Percentiles rank a stretch among this genome's conserved stretches.
Evolutionary conservation across 2,888 invertebrate species (phyloP).

Genomic region (Eupithecia tripunctaria): DNA sequence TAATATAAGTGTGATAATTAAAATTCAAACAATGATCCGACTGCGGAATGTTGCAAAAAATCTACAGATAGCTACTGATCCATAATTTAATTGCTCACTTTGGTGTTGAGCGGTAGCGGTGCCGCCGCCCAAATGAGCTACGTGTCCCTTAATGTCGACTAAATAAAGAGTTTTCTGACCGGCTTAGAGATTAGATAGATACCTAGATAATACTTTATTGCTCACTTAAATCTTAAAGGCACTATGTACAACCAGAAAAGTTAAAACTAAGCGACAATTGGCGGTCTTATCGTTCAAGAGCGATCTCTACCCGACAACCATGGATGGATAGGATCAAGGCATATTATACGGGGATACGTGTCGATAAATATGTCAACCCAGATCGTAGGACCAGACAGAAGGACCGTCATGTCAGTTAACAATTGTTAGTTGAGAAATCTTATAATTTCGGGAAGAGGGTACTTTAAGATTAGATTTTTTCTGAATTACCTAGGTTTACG

Average conservation of each 20-base stretch:
- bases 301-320: no score
- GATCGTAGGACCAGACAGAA: no score
- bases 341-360: no score
- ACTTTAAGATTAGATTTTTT: not conserved
- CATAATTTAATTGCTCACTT: not conserved
- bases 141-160: not conserved
- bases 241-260: no score
- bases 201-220: no score
- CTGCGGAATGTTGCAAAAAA: no score
- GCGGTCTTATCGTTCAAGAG: no score
- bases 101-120: not conserved
- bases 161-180: not conserved
- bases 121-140: not conserved
- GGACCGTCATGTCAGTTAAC: not conserved
- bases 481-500: not conserved
- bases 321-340: no score
- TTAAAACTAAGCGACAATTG: no score
- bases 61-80: not conserved
- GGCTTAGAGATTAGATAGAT: not conserved
- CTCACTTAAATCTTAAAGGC: no score
- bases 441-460: constrained; percentile 6
- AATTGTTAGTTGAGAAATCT: constrained; percentile 5
- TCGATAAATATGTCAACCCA: not conserved
- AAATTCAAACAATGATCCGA: no score
- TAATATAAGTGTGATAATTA: no score